A percentile compares a stretch with the other conserved stretches of the same genome.
Conservation (phyloP, 2,888 invertebrate genomes). For the Callyntrura guangdongensis region DNA sequence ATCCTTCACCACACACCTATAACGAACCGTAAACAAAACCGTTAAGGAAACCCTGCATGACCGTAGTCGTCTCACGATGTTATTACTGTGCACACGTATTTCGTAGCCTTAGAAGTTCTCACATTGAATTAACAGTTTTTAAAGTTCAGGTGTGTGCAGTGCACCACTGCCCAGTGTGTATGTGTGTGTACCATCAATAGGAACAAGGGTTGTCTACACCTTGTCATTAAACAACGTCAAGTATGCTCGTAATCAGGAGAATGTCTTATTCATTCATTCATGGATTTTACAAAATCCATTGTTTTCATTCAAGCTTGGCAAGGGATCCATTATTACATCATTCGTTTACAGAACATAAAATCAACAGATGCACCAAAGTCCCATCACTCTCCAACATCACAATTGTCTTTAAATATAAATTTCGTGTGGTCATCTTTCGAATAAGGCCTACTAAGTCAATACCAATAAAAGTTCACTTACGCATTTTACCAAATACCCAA, state of each 20-base stretch:
- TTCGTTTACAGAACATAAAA: neutral
- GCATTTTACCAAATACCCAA: neutral
- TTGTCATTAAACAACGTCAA: conserved; percentile 51
- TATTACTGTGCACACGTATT: neutral
- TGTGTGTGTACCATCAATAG: conserved; percentile 34
- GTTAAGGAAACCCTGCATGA: too few species aligned
- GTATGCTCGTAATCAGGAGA: conserved; percentile 26
- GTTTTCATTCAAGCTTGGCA: conserved; percentile 71
- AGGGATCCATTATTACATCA: conserved; percentile 66
- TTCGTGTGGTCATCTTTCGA: conserved; percentile 66
- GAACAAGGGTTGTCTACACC: conserved; percentile 27
- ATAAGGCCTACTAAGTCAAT: conserved; percentile 16
- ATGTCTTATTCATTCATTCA: conserved; percentile 59
- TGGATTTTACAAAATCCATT: conserved; percentile 66
- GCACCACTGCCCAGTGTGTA: too few species aligned
- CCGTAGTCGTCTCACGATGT: neutral
- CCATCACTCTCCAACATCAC: conserved; percentile 46
- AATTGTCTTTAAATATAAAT: conserved; percentile 33
- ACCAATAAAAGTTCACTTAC: conserved; percentile 20
- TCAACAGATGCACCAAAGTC: conserved; percentile 7
- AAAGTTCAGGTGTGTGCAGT: neutral
- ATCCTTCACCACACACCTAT: neutral
- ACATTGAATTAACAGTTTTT: neutral
- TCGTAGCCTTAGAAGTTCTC: neutral
- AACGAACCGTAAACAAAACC: neutral